phyloP scores from a whole-genome alignment of 2,888 invertebrate species.

The Oscheius onirici region DNA sequence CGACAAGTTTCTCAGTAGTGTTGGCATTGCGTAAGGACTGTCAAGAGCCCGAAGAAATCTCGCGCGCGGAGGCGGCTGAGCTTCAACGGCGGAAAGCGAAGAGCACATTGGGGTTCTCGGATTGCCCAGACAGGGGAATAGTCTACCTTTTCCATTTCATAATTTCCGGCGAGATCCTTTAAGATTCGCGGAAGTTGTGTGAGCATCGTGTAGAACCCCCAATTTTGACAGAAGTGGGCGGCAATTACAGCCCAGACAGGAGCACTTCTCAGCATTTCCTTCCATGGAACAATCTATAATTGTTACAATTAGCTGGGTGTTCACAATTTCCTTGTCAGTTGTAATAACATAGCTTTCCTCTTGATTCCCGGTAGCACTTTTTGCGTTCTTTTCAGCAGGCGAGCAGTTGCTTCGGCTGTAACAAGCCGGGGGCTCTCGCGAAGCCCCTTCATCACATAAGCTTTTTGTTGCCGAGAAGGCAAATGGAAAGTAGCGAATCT shows the following conservation, averaged over 20 bases:
- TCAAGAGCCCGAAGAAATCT: constrained; percentile 29
- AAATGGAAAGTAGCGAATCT: background rate
- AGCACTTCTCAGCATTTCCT: constrained; percentile 71
- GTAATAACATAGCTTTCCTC: background rate
- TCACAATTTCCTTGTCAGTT: background rate
- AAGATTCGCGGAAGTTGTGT: constrained; percentile 74
- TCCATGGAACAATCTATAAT: constrained; percentile 72
- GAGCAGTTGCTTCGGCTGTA: constrained; percentile 27
- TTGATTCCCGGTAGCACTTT: constrained; percentile 11
- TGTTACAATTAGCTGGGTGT: background rate
- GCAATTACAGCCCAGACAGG: constrained; percentile 74
- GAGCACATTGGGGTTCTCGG: background rate
- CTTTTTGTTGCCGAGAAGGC: background rate
- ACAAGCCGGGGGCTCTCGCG: constrained; percentile 8
- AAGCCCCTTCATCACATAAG: constrained; percentile 12
- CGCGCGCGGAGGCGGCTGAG: constrained; percentile 13
- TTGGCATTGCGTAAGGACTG: constrained; percentile 37
- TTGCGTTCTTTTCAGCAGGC: constrained; percentile 9
- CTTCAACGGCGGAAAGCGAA: background rate
- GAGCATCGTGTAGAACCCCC: constrained; percentile 75
- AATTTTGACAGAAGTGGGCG: constrained; percentile 74
- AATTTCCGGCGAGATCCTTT: constrained; percentile 70
- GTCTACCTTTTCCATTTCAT: constrained; percentile 56
- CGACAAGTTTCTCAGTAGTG: constrained; percentile 34
- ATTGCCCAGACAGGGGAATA: background rate